These are phyloP conservation scores for Xyrauchen texanus DNA, from an alignment of 2,113 vertebrate species.

Conservation along the genomic window DNA sequence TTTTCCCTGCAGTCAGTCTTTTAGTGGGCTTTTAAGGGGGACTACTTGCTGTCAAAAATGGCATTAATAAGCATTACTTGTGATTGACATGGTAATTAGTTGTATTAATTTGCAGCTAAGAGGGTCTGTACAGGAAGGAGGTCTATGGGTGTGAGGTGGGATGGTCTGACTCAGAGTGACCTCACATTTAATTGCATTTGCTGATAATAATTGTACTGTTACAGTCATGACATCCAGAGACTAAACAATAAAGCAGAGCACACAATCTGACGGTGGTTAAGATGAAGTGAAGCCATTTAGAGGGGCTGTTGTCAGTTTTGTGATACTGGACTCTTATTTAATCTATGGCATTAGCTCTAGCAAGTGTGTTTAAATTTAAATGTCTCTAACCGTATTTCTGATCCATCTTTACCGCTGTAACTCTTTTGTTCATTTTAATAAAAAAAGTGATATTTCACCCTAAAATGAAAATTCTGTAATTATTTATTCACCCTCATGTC, in stretches of 20 bases:
- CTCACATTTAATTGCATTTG: conserved; percentile 70
- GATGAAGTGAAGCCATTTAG: conserved; percentile 28
- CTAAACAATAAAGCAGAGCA: conserved; percentile 51
- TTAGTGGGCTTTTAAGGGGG: conserved; percentile 74
- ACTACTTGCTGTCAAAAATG: conserved; percentile 73
- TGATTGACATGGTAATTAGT: conserved; percentile 81
- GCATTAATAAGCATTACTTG: conserved; percentile 81
- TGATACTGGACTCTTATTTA: conserved; percentile 5
- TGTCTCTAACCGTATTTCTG: neutral
- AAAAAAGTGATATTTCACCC: too few species aligned
- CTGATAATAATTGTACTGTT: conserved; percentile 65
- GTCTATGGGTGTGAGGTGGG: conserved; percentile 55
- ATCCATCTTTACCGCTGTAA: too few species aligned
- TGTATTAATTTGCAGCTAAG: conserved; percentile 78
- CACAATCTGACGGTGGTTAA: conserved; percentile 5
- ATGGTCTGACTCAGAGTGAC: conserved; percentile 57
- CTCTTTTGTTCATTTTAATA: too few species aligned
- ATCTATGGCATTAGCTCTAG: neutral
- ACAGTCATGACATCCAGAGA: conserved; percentile 61
- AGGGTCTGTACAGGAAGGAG: conserved; percentile 69
- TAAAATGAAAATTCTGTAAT: too few species aligned
- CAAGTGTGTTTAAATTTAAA: neutral
- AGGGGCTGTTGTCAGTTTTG: conserved; percentile 10
- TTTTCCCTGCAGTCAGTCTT: conserved; percentile 72
- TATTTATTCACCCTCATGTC: too few species aligned